Evolutionary conservation across 2,797 vertebrate species (phyloP), one percentile per base, ranked within the genome.

Genomic region (Pseudochromis fuscus): DNA sequence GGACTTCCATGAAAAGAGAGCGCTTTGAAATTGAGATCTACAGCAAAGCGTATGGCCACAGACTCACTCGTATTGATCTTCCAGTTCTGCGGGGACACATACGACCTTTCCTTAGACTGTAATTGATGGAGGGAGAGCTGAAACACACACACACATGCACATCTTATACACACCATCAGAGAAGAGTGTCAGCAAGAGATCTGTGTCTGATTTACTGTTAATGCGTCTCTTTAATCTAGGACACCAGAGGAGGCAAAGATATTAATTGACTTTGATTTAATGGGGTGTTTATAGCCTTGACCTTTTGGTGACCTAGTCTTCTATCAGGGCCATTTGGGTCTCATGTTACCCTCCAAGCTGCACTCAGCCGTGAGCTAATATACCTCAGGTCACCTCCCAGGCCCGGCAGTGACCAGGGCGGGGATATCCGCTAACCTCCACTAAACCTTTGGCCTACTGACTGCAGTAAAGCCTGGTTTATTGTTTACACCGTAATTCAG

Each of bases 201-300:
- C 52, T 66, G 1, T 63, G 50, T 86, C 57, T 82, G 85, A 93
- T 91, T 87, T 83, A 88, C 72, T 51, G 30, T 80, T 58, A n/a
- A 27, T 38, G 66, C 46, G 57, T 75, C 67, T 52, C 74, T 90
- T 85, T 89, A 83, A 89, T 90, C 68, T 72, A 12, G 9, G 50
- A 35, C 48, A 24, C 59, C 79, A 38, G 57, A 72, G 51, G 67
- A 78, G 67, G 66, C 25, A 44, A 49, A 72, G 40, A 75, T 82
- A 78, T 87, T 87, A 86, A 91, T 85, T 84, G 78, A 86, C 78
- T 88, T 79, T 84, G 84, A 91, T 90, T 88, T 88, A 90, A 85
- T 69, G 44, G 52, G 44, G 60, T 59, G 76, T 88, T 90, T 86
- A 89, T 68, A 66, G 82, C 48, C 35, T 74, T 88, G 78, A 89